These are phyloP conservation scores for Erebia palarica DNA, from an alignment of 2,888 invertebrate species.

Conservation along the genomic window DNA sequence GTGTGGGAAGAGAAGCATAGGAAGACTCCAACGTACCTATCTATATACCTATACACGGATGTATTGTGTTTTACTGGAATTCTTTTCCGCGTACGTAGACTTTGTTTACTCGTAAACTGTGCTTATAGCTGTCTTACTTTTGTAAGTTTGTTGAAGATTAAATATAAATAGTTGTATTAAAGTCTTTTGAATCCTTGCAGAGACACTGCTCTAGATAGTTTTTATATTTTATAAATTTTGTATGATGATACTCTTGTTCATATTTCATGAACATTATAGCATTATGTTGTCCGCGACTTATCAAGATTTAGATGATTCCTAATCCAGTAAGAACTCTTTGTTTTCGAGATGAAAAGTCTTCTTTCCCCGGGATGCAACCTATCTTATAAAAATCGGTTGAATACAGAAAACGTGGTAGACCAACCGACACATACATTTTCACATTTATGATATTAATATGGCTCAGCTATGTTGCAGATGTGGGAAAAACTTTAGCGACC, in stretches of 20 bases:
- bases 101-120: neutral
- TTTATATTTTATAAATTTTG: too few relatives aligned
- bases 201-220: too few relatives aligned
- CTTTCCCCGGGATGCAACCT: too few relatives aligned
- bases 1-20: constrained; percentile 11
- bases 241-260: neutral
- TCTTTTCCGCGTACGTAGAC: constrained; percentile 3
- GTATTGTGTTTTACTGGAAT: constrained; percentile 7
- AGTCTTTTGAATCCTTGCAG: too few relatives aligned
- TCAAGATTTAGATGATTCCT: too few relatives aligned
- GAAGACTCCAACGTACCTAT: constrained; percentile 6
- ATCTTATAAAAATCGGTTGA: too few relatives aligned
- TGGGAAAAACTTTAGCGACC: constrained; percentile 12
- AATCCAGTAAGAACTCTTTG: too few relatives aligned
- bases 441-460: neutral
- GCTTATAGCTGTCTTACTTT: neutral
- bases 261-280: neutral
- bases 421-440: neutral
- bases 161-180: too few relatives aligned
- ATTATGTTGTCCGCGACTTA: neutral
- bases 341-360: too few relatives aligned
- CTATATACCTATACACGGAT: neutral
- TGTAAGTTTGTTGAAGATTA: neutral
- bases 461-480: neutral
- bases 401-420: too few relatives aligned